phyloP scores from a whole-genome alignment of 2,113 vertebrate species.

The Epinephelus fuscoguttatus region DNA sequence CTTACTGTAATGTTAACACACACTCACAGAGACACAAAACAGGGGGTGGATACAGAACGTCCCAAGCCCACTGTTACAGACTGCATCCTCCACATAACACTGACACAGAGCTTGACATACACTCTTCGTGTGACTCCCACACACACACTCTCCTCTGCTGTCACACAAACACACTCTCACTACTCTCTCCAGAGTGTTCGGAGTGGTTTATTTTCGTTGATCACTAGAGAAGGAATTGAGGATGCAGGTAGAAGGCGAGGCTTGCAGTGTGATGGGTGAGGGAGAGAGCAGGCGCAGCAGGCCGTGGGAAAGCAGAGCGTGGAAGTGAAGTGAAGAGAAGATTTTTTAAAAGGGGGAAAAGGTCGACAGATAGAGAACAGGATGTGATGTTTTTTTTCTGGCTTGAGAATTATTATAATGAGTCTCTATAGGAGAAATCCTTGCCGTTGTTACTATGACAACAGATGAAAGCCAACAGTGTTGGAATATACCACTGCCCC shows the following conservation, averaged over 20 bases:
- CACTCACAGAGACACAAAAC: slow-evolving; percentile 46
- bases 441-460: slow-evolving; percentile 84
- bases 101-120: slow-evolving; percentile 72
- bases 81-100: slow-evolving; percentile 75
- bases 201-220: slow-evolving; percentile 65
- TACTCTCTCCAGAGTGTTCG: slow-evolving; percentile 48
- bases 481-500: slow-evolving; percentile 80
- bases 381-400: slow-evolving; percentile 53
- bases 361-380: slow-evolving; percentile 33
- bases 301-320: slow-evolving; percentile 2
- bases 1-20: slow-evolving; percentile 41
- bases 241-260: slow-evolving; percentile 26
- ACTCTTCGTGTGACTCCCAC: slow-evolving; percentile 70
- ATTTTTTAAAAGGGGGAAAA: slow-evolving; percentile 9
- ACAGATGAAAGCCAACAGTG: slow-evolving; percentile 78
- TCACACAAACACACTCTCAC: slow-evolving; percentile 58
- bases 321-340: not conserved
- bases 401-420: slow-evolving; percentile 78
- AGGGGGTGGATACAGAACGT: slow-evolving; percentile 58
- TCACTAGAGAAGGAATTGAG: slow-evolving; percentile 40
- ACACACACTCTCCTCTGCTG: slow-evolving; percentile 53
- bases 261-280: not conserved
- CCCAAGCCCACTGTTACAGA: slow-evolving; percentile 62
- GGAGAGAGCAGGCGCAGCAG: slow-evolving; percentile 5
- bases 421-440: slow-evolving; percentile 78